These are phyloP conservation scores for Amphipyra tragopoginis DNA, from an alignment of 2,888 invertebrate genomes.

Conservation along the genomic window DNA sequence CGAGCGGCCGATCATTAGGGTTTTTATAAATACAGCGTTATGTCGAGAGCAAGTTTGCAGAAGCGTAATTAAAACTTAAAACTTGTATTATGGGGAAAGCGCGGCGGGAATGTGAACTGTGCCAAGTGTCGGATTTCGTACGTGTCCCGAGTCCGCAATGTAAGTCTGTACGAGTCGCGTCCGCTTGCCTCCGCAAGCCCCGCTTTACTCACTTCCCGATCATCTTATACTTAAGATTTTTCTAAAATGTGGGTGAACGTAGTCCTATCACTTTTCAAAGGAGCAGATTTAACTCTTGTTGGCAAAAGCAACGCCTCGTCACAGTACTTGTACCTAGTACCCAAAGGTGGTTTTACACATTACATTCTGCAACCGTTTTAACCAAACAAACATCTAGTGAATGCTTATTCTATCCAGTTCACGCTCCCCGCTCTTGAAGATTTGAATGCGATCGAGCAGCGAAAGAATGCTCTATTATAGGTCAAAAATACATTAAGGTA, in stretches of 20 bases:
- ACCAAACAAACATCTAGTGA: too few relatives aligned
- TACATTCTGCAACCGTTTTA: too few relatives aligned
- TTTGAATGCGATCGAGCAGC: too few relatives aligned
- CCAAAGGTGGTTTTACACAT: too few relatives aligned
- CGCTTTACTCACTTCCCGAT: conserved; percentile 59
- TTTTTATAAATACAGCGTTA: conserved; percentile 64
- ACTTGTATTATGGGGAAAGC: conserved; percentile 79
- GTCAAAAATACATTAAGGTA: too few relatives aligned
- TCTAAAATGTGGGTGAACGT: conserved; percentile 48
- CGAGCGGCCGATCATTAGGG: conserved; percentile 60
- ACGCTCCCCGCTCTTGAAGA: too few relatives aligned
- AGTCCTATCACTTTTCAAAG: too few relatives aligned
- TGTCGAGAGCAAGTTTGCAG: conserved; percentile 69
- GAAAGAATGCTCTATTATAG: too few relatives aligned
- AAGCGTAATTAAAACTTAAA: conserved; percentile 87
- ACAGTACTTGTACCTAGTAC: too few relatives aligned
- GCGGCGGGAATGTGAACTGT: conserved; percentile 78
- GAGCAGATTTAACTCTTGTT: too few relatives aligned
- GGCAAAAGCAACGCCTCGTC: too few relatives aligned
- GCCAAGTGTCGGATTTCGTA: conserved; percentile 87
- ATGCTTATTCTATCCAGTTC: too few relatives aligned
- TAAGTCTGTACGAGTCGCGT: conserved; percentile 60
- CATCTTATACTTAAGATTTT: conserved; percentile 64
- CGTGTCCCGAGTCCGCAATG: conserved; percentile 82
- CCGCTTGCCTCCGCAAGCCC: conserved; percentile 32